phyloP scores from a whole-genome alignment of 2,113 vertebrate species.

The Pedionomus torquatus region DNA sequence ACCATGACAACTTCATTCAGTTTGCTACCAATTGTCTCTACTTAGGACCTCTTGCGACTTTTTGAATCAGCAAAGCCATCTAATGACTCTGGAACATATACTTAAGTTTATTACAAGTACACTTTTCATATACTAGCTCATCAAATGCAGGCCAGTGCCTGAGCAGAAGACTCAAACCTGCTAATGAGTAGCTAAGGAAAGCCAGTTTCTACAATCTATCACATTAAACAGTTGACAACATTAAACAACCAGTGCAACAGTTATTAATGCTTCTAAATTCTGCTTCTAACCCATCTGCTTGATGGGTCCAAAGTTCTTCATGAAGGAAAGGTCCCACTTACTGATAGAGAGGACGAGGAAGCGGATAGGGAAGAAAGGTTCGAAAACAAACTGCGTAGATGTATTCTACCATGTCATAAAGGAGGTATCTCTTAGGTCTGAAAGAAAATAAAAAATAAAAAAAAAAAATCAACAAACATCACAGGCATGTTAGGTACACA shows the following conservation, averaged over 20 bases:
- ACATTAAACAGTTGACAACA: neutral
- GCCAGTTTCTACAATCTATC: neutral
- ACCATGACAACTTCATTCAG: neutral
- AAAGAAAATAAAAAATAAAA: no score
- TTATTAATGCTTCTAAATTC: neutral
- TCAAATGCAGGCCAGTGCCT: neutral
- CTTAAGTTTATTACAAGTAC: neutral
- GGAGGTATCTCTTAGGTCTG: conserved; percentile 89
- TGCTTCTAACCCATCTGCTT: no score
- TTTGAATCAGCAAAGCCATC: neutral
- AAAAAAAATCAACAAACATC: neutral
- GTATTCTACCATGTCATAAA: conserved; percentile 91
- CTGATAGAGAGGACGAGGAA: conserved; percentile 88
- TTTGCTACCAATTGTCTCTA: neutral
- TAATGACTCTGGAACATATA: neutral
- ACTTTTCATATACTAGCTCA: neutral
- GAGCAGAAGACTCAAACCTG: neutral
- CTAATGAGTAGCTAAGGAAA: neutral
- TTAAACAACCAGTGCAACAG: neutral
- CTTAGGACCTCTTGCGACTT: neutral
- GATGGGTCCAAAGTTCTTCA: neutral
- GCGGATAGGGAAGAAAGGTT: conserved; percentile 80
- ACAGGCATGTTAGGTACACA: neutral
- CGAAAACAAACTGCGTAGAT: conserved; percentile 80
- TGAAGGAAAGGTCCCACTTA: conserved; percentile 73